phyloP scores from a whole-genome alignment of 1,140 invertebrate species.

The Eumeta japonica region DNA sequence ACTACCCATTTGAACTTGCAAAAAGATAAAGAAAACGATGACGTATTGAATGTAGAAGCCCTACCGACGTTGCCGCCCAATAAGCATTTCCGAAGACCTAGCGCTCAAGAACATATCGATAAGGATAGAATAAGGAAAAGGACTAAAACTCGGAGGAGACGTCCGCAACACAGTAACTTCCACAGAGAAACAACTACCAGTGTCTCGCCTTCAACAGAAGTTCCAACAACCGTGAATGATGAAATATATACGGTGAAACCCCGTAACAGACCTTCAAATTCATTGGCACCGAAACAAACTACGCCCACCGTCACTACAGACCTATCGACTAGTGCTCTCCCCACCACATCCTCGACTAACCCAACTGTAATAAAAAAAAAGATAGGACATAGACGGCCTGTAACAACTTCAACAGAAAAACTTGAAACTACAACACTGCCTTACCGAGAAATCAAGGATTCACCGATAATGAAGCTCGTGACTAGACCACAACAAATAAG shows the following conservation, averaged over 20 bases:
- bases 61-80: conserved; percentile 49
- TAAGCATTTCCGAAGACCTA: conserved; percentile 49
- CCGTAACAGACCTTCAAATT: conserved; percentile 32
- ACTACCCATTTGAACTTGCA: neutral
- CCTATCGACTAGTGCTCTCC: conserved; percentile 48
- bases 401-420: conserved; percentile 32
- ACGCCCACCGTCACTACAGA: conserved; percentile 46
- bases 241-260: conserved; percentile 40
- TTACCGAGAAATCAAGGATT: conserved; percentile 35
- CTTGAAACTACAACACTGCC: conserved; percentile 34
- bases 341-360: conserved; percentile 44
- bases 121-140: conserved; percentile 44
- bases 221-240: conserved; percentile 26
- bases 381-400: conserved; percentile 28
- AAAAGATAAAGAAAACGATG: neutral
- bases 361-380: conserved; percentile 48
- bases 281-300: conserved; percentile 27
- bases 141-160: conserved; percentile 47
- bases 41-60: conserved; percentile 26
- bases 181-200: conserved; percentile 28
- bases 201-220: conserved; percentile 19
- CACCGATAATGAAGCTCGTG: conserved; percentile 54
- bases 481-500: conserved; percentile 30
- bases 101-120: conserved; percentile 23
- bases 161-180: conserved; percentile 28